Evolutionary conservation across 1,140 invertebrate genomes (phyloP).

Genomic region (Lepidostoma basale): DNA sequence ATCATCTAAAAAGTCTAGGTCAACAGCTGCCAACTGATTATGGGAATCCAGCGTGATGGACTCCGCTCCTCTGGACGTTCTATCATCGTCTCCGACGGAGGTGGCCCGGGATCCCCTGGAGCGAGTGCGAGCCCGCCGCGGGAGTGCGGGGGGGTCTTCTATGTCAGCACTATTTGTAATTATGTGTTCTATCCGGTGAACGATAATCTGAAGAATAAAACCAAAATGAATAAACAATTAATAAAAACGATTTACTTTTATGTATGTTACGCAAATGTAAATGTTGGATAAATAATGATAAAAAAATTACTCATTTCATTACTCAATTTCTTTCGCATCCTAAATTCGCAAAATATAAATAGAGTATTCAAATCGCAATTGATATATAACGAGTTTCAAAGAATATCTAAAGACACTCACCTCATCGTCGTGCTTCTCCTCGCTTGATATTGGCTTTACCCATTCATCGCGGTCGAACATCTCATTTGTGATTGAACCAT

Average conservation of each 20-base stretch:
- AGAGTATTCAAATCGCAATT: no score
- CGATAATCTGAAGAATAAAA: slow-evolving; percentile 62
- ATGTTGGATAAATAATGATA: background rate
- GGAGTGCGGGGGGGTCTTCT: slow-evolving; percentile 55
- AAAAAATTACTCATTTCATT: background rate
- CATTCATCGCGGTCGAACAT: slow-evolving; percentile 36
- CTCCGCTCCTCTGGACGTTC: slow-evolving; percentile 73
- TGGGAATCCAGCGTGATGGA: slow-evolving; percentile 63
- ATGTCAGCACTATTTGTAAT: slow-evolving; percentile 59
- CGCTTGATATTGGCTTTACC: slow-evolving; percentile 23
- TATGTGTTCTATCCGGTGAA: slow-evolving; percentile 67
- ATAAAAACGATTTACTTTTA: no score
- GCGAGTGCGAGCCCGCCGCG: slow-evolving; percentile 55
- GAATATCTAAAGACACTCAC: no score
- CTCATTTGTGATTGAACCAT: slow-evolving; percentile 31
- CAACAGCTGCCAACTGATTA: slow-evolving; percentile 50
- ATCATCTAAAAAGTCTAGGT: slow-evolving; percentile 58
- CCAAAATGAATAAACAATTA: no score
- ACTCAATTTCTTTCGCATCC: background rate
- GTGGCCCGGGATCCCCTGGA: slow-evolving; percentile 61
- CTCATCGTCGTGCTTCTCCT: slow-evolving; percentile 35
- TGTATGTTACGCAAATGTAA: no score
- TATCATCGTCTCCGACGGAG: slow-evolving; percentile 69
- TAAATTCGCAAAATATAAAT: no score
- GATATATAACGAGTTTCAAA: no score